phyloP scores from a whole-genome alignment of 1,140 invertebrate genomes.

The Thaumatotibia leucotreta region DNA sequence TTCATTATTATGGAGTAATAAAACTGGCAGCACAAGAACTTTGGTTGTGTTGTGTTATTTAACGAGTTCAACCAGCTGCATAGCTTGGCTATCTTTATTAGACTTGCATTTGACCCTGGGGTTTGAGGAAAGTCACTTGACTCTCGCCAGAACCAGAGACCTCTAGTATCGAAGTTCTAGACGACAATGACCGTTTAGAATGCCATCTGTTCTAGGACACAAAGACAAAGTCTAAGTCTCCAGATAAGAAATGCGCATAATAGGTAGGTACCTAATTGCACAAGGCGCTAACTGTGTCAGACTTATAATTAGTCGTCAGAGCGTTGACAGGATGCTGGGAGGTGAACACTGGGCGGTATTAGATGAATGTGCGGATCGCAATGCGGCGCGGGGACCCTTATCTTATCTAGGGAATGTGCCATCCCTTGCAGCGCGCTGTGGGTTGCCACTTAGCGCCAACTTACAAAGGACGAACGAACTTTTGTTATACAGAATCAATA shows the following conservation, averaged over 20 bases:
- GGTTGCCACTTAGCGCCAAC: slow-evolving; percentile 56
- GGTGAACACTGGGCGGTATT: slow-evolving; percentile 16
- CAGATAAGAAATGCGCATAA: slow-evolving; percentile 5
- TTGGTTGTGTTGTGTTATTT: slow-evolving; percentile 67
- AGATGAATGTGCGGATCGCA: slow-evolving; percentile 55
- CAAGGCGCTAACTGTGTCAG: background rate
- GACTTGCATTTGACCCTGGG: slow-evolving; percentile 54
- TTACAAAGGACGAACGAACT: slow-evolving; percentile 49
- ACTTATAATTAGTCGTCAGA: background rate
- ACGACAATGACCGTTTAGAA: background rate
- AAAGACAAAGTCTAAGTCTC: slow-evolving; percentile 1
- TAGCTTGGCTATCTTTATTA: slow-evolving; percentile 67
- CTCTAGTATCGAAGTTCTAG: background rate
- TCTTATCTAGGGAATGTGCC: slow-evolving; percentile 68
- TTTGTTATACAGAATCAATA: slow-evolving; percentile 55
- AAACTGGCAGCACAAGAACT: slow-evolving; percentile 56
- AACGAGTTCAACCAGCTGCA: slow-evolving; percentile 66
- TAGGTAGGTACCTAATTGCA: background rate
- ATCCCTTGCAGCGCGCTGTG: slow-evolving; percentile 45
- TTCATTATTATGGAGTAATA: slow-evolving; percentile 68
- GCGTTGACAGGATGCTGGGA: slow-evolving; percentile 5
- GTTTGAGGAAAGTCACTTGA: slow-evolving; percentile 23
- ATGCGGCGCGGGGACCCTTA: slow-evolving; percentile 40
- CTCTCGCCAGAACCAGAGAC: background rate
- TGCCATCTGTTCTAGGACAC: background rate